Evolutionary conservation across 2,113 vertebrate genomes (phyloP), one percentile per base, ranked within the genome.

Genomic region (Amazona vittata): DNA sequence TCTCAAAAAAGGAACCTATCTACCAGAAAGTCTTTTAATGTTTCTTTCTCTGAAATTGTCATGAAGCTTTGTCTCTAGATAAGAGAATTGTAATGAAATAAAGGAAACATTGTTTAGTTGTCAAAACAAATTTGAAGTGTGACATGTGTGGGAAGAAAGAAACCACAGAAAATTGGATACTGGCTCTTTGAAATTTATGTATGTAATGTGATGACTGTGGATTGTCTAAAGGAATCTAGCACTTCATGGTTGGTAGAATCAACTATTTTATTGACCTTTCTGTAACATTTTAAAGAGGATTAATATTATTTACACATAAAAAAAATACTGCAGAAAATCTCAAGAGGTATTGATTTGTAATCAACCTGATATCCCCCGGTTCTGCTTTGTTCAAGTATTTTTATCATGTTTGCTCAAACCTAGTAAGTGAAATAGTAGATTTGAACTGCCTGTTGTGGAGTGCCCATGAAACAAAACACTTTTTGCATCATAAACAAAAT

Each of bases 21-120:
- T 81, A 73, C 76, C 85, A 93, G 92, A 95, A 96, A 86, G 78
- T 83, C 89, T 97, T 97, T 97, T 94, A 46, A 77, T 85, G 90
- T 96, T 96, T 67, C 92, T 93, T 97, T 97, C 85, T 94, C 63
- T 10, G 0, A 89, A 97, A 96, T 94, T 97, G 91, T 96, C 94
- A 67, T 85, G 94, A 97, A 93, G 95, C 92, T 97, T 97, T 93
- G 69, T 92, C 90, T 97, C 67, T 67, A 79, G 70, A 96, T 96
- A 97, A 97, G 92, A 94, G 95, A 98, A 93, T 97, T 91, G 60
- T 70, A 98, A 96, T 97, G 94, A 97, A 97, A 96, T 91, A 95
- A 98, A 97, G 39, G 94, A 93, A 97, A 94, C 96, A 95, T 91
- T 97, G 83, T 97, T 95, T 96, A 97, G 94, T 79, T 94, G 96